Base-by-base conservation (phyloP, 2,797 vertebrate species). In the Sebastolobus alascanus region DNA sequence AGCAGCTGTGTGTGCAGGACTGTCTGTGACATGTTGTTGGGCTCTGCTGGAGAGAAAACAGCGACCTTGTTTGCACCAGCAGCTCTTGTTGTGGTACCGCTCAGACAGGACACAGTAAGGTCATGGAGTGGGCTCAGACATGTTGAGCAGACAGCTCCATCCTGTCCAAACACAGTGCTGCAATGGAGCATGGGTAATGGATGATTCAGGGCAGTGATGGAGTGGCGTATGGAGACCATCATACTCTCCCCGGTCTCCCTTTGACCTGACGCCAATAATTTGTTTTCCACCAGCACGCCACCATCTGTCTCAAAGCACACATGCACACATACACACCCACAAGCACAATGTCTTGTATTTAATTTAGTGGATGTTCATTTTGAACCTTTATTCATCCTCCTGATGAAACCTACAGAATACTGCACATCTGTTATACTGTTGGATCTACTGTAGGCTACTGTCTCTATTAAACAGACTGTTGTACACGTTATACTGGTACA, bases 181-280 rank as follows among this genome's bases (percentile, higher is more conserved):
- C 73, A 77, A 29, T 81, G 77, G 56, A 73, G 20, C 85, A 59
- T 78, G 81, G 80, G 77, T 84, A 83, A 89, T 65, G 38, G 83
- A 83, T 77, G 84, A 91, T 69, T 77, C 80, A 61, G 74, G 66
- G n/a, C 12, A 25, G 78, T 71, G 86, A 90, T 80, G 80, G 87
- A 88, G 78, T n/a, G 84, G 73, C 1, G 59, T 71, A 78, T 16
- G 8, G 84, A 79, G 84, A 85, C 61, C 33, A 64, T 68, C 80
- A 83, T 88, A 6, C 71, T 67, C 80, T 83, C 68, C 46, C 68
- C 10, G 25, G 73, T 59, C 68, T 83, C 10, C 0, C 61, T 84
- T 70, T 87, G 82, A 85, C 80, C 70, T 76, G 43, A 29, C 33
- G 89, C 87, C 86, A 87, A 81, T 83, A 73, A 83, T 83, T 50